phyloP scores from a whole-genome alignment of 2,888 invertebrate species.

The Meiosimyza decipiens region DNA sequence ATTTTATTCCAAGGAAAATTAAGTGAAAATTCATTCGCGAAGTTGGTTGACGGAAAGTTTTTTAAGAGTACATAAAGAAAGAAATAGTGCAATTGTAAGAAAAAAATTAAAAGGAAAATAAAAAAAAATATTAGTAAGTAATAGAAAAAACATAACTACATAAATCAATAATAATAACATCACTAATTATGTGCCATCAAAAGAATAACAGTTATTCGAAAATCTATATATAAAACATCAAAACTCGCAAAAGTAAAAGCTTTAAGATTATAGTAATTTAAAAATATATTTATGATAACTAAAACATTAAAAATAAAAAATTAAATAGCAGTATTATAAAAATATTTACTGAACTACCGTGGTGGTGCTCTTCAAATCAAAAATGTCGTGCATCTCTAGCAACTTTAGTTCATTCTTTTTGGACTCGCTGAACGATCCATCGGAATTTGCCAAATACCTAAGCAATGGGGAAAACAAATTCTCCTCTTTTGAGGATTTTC shows the following conservation, averaged over 20 bases:
- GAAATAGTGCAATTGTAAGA: conserved; percentile 30
- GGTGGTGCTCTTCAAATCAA: conserved; percentile 32
- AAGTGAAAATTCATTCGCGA: background rate
- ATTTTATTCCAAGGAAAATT: conserved; percentile 24
- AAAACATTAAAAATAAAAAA: conserved; percentile 23
- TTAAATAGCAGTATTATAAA: conserved; percentile 16
- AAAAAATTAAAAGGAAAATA: conserved; percentile 31
- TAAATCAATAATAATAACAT: conserved; percentile 29
- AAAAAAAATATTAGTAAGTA: conserved; percentile 9
- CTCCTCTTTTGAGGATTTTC: conserved; percentile 65
- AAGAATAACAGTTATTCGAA: conserved; percentile 33
- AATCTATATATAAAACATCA: background rate
- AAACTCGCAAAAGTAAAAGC: conserved; percentile 36
- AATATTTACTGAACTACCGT: background rate
- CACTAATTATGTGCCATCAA: conserved; percentile 46
- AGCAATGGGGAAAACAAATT: conserved; percentile 66
- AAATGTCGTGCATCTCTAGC: conserved; percentile 67
- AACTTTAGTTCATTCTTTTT: conserved; percentile 67
- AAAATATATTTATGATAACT: background rate
- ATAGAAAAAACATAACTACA: conserved; percentile 34
- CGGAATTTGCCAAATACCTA: conserved; percentile 66
- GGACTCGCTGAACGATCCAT: conserved; percentile 66
- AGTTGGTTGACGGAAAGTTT: conserved; percentile 25
- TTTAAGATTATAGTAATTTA: conserved; percentile 24
- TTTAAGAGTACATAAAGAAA: conserved; percentile 17